Percentiles rank a stretch among this genome's conserved stretches.
These are phyloP conservation scores for Melanerpes aurifrons DNA, from an alignment of 2,113 vertebrate genomes.

Conservation along the genomic window DNA sequence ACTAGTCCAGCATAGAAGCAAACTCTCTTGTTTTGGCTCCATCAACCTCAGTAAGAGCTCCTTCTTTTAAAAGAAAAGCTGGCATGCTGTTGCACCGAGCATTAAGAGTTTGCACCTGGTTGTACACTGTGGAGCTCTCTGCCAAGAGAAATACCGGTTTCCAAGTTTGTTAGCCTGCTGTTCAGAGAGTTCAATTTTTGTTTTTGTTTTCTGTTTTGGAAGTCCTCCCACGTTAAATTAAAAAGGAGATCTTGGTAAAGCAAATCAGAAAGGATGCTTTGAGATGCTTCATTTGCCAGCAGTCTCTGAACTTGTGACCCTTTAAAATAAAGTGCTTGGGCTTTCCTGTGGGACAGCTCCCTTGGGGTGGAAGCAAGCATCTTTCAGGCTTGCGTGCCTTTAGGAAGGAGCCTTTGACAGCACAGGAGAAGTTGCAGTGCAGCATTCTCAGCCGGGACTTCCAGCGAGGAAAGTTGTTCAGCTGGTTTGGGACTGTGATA, in stretches of 20 bases:
- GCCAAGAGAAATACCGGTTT: slow-evolving; percentile 50
- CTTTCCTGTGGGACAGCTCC: slow-evolving; percentile 11
- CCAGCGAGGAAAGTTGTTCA: slow-evolving; percentile 35
- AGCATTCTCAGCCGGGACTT: background rate
- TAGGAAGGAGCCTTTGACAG: slow-evolving; percentile 36
- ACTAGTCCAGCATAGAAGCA: background rate
- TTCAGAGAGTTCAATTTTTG: slow-evolving; percentile 6
- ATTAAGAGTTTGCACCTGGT: slow-evolving; percentile 45
- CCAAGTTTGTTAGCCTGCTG: slow-evolving; percentile 25
- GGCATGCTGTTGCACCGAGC: background rate
- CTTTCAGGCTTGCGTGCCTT: slow-evolving; percentile 7
- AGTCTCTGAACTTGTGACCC: slow-evolving; percentile 53
- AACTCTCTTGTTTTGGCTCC: background rate
- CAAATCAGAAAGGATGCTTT: slow-evolving; percentile 27
- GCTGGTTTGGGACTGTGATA: slow-evolving; percentile 25
- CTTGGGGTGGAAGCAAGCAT: background rate
- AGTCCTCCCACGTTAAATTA: slow-evolving; percentile 36
- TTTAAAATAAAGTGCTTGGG: slow-evolving; percentile 19
- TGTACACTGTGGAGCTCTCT: background rate
- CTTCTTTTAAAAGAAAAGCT: slow-evolving; percentile 32
- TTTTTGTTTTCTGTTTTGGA: background rate
- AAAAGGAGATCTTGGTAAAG: slow-evolving; percentile 6
- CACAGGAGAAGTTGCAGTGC: slow-evolving; percentile 15
- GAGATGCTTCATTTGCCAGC: slow-evolving; percentile 23
- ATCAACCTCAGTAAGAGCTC: background rate